Evolutionary conservation across 2,113 vertebrate species (phyloP), one percentile per base, ranked within the genome.

Genomic region (Otus sunia): DNA sequence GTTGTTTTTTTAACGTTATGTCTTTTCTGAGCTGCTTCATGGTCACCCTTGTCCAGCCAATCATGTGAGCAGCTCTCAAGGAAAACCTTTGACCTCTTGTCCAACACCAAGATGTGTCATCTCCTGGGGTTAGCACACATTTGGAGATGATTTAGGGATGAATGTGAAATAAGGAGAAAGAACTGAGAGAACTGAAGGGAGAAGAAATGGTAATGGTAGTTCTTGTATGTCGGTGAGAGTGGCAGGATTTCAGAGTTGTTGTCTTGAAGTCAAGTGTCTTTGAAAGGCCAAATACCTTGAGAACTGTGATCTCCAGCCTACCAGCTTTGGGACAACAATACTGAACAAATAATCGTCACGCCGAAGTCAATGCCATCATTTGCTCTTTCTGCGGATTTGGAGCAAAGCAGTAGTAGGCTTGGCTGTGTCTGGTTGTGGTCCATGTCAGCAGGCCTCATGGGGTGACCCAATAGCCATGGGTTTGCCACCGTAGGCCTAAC

Each of bases 281-380:
- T 50, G 77, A 59, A 63, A 87, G 58, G 49, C 63, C 60, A 37
- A 39, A 62, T 45, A 60, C 23, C 41, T 66, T 1, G 2, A 11
- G 47, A 62, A 8, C 45, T 34, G 36, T 14, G 16, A 34, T 34
- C 26, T 69, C 11, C 68, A n/a, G 32, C 26, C 67, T 73, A 39
- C 37, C 37, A 53, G 47, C 26, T 89, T 47, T 22, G 63, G 53
- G 41, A 34, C 29, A 81, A 27, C 21, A 13, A 23, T 2, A 7
- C 79, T 39, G 63, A 29, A 16, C 27, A 67, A 41, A 30, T 32
- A 19, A 21, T 62, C 6, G 3, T 43, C 30, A 15, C 0, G 1
- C 60, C 19, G 64, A 43, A 75, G 64, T 53, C 45, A 58, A 19
- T 1, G 22, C 29, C 74, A 12, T 22, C 9, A 0, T 29, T 67